Percentiles rank a stretch among this genome's conserved stretches.
phyloP scores from a whole-genome alignment of 2,888 invertebrate genomes.

The Resseliella maxima region DNA sequence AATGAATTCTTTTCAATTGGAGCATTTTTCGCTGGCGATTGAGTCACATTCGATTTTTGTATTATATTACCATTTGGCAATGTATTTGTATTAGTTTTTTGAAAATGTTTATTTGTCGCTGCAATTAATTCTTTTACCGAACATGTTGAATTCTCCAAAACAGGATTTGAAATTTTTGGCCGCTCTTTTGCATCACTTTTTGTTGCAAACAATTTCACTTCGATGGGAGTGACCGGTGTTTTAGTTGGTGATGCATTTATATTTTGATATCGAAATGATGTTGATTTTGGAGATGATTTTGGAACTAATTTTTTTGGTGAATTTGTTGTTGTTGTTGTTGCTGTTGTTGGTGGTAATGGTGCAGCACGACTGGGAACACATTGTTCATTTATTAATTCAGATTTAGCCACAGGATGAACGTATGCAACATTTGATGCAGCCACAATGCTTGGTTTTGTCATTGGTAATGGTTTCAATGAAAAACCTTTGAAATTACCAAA shows the following conservation, averaged over 20 bases:
- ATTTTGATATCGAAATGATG: constrained; percentile 58
- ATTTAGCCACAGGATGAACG: constrained; percentile 65
- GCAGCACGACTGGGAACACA: constrained; percentile 70
- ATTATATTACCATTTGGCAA: neutral
- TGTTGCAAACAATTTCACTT: constrained; percentile 75
- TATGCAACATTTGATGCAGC: constrained; percentile 71
- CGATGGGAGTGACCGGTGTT: constrained; percentile 65
- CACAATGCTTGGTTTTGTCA: constrained; percentile 62
- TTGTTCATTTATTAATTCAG: constrained; percentile 61
- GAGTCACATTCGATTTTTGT: constrained; percentile 59
- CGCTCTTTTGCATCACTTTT: constrained; percentile 70
- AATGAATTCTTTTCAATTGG: constrained; percentile 63
- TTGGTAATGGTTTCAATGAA: constrained; percentile 70
- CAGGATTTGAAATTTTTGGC: constrained; percentile 84
- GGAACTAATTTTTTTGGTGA: constrained; percentile 59
- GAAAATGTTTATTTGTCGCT: constrained; percentile 68
- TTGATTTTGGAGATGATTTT: constrained; percentile 61
- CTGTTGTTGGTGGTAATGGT: constrained; percentile 76
- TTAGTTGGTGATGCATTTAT: constrained; percentile 57
- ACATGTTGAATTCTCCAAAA: constrained; percentile 83
- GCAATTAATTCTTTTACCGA: constrained; percentile 78
- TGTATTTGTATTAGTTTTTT: constrained; percentile 63
- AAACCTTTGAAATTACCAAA: constrained; percentile 91
- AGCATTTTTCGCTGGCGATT: neutral
- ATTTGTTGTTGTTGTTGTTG: constrained; percentile 71